A percentile compares a stretch with the other conserved stretches of the same genome.
Evolutionary conservation across 2,113 vertebrate species (phyloP).

Genomic region (Cacatua alba): DNA sequence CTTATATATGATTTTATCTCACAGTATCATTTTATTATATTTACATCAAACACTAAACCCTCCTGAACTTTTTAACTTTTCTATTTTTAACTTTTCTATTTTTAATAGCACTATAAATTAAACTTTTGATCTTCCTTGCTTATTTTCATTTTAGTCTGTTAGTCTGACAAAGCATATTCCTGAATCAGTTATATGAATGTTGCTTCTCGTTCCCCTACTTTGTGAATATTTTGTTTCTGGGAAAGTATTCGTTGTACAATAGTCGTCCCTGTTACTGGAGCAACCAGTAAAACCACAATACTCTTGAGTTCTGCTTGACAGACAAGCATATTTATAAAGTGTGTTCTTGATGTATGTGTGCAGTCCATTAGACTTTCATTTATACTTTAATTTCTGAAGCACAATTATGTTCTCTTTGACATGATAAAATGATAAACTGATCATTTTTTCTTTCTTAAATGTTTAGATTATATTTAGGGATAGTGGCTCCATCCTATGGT

Average conservation of each 20-base stretch:
- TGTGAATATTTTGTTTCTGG: not conserved
- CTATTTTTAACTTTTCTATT: not conserved
- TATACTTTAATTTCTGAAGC: not conserved
- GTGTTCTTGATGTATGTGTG: not conserved
- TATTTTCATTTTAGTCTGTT: not conserved
- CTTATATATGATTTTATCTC: not conserved
- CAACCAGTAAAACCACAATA: not conserved
- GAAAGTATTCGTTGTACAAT: not conserved
- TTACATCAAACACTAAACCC: not conserved
- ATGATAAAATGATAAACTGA: slow-evolving; percentile 10
- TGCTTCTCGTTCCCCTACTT: not conserved
- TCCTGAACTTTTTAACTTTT: not conserved
- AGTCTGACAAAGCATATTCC: not conserved
- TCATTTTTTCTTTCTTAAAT: slow-evolving; percentile 51
- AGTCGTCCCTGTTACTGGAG: not conserved
- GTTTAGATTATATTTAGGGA: slow-evolving; percentile 75
- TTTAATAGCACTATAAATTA: not conserved
- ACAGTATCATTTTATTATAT: not conserved
- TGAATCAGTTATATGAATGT: not conserved
- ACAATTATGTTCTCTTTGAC: not conserved
- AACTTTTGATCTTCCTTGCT: not conserved
- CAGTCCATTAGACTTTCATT: not conserved
- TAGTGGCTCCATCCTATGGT: slow-evolving; percentile 91
- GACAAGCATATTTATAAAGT: not conserved
- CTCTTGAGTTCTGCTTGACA: not conserved